Percentiles rank a stretch among this genome's conserved stretches.
phyloP scores from a whole-genome alignment of 2,888 invertebrate genomes.

The Ferdinandea cuprea region DNA sequence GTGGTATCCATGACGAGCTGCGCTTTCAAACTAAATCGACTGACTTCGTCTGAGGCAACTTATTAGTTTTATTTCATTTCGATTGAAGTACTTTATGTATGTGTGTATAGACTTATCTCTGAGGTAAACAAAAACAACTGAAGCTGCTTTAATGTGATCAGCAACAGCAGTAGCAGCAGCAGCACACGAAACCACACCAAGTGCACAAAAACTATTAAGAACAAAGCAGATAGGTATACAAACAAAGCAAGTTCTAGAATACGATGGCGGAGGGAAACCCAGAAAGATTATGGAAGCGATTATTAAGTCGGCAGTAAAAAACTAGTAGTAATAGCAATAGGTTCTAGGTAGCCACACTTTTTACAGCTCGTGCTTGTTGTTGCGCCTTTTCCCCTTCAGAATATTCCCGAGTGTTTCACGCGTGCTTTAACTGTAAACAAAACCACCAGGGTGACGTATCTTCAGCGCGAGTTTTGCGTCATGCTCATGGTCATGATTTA shows the following conservation, averaged over 20 bases:
- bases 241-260: background rate
- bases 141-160: background rate
- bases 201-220: too few relatives aligned
- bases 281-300: background rate
- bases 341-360: background rate
- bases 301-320: slow-evolving; percentile 2
- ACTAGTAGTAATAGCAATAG: background rate
- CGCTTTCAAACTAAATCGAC: slow-evolving; percentile 54
- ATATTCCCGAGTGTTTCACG: background rate
- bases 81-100: background rate
- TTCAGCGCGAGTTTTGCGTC: background rate
- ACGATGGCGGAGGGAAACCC: background rate
- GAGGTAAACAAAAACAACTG: slow-evolving; percentile 22
- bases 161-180: slow-evolving; percentile 4
- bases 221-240: too few relatives aligned
- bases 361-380: background rate
- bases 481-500: too few relatives aligned
- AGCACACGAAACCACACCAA: slow-evolving; percentile 20
- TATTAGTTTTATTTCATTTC: slow-evolving; percentile 1
- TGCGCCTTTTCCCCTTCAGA: background rate
- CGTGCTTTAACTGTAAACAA: slow-evolving; percentile 62
- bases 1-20: slow-evolving; percentile 53
- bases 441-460: background rate
- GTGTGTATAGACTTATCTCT: slow-evolving; percentile 36
- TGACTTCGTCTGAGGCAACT: slow-evolving; percentile 10